A percentile compares a stretch with the other conserved stretches of the same genome.
Conservation (phyloP, 2,113 vertebrate species). For the Saguinus imperator region DNA sequence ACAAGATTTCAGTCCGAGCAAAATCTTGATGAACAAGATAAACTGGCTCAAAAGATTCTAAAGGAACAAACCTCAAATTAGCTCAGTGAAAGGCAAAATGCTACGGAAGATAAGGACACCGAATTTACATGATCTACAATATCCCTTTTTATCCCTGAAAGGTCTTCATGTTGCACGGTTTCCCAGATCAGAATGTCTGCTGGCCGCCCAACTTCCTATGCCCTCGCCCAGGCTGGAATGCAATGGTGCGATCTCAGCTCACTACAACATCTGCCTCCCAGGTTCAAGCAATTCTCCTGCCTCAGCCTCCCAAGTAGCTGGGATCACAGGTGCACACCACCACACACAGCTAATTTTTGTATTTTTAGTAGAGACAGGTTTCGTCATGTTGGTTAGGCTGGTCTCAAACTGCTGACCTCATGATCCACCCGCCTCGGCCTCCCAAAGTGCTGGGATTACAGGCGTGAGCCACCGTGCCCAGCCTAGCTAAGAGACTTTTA, state of each 20-base stretch:
- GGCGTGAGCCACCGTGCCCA: background rate
- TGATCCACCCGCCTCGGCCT: too few relatives aligned
- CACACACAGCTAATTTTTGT: too few relatives aligned
- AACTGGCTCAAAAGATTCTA: background rate
- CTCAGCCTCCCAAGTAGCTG: too few relatives aligned
- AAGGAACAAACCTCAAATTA: background rate
- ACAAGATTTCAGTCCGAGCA: background rate
- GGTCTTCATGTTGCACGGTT: fast-evolving
- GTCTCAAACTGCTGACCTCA: too few relatives aligned
- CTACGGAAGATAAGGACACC: background rate
- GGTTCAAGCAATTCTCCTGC: too few relatives aligned
- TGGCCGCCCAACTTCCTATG: fast-evolving
- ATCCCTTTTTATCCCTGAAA: background rate
- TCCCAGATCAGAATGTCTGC: fast-evolving
- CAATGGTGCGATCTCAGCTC: too few relatives aligned
- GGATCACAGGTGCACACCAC: too few relatives aligned
- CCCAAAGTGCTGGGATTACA: too few relatives aligned
- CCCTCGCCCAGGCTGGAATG: too few relatives aligned
- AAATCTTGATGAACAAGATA: background rate
- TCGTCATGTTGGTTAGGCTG: too few relatives aligned
- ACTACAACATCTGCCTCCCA: too few relatives aligned
- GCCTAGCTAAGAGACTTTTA: fast-evolving
- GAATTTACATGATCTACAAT: fast-evolving
- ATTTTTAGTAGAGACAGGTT: too few relatives aligned
- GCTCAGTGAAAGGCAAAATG: background rate